Percentiles rank a stretch among this genome's conserved stretches.
Conservation (phyloP, 2,113 vertebrate genomes). For the Pardalotus punctatus region DNA sequence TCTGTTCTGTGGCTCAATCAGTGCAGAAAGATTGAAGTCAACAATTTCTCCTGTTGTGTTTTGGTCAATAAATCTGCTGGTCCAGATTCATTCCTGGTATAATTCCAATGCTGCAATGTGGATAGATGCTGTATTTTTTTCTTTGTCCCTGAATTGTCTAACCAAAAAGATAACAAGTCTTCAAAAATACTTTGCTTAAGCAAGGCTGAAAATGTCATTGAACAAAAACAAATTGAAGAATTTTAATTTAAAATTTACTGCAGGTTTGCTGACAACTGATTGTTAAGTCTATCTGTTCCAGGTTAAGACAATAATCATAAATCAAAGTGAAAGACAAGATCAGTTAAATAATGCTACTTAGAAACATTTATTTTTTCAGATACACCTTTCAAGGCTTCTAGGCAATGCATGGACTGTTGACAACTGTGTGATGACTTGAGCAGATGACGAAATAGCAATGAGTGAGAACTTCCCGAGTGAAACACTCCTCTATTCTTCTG, state of each 20-base stretch:
- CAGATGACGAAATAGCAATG: background rate
- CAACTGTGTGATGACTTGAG: background rate
- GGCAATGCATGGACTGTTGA: background rate
- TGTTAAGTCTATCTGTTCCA: accelerated
- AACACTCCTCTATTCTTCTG: background rate
- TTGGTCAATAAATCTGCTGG: constrained; percentile 27
- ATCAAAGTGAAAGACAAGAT: background rate
- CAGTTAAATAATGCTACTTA: background rate
- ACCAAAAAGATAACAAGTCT: background rate
- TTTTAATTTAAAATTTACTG: background rate
- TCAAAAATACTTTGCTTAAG: background rate
- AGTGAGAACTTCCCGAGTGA: background rate
- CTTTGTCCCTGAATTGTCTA: background rate
- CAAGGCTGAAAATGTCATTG: background rate
- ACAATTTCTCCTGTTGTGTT: constrained; percentile 20
- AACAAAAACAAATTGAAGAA: background rate
- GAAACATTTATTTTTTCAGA: background rate
- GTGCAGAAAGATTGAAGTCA: background rate
- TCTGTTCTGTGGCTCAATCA: background rate
- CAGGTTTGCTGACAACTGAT: background rate
- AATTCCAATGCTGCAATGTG: background rate
- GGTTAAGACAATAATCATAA: background rate
- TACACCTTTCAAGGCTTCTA: background rate
- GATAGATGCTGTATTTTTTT: background rate
- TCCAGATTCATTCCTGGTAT: background rate